These are phyloP conservation scores for Rachycentron canadum DNA, from an alignment of 2,797 vertebrate genomes.

Conservation along the genomic window DNA sequence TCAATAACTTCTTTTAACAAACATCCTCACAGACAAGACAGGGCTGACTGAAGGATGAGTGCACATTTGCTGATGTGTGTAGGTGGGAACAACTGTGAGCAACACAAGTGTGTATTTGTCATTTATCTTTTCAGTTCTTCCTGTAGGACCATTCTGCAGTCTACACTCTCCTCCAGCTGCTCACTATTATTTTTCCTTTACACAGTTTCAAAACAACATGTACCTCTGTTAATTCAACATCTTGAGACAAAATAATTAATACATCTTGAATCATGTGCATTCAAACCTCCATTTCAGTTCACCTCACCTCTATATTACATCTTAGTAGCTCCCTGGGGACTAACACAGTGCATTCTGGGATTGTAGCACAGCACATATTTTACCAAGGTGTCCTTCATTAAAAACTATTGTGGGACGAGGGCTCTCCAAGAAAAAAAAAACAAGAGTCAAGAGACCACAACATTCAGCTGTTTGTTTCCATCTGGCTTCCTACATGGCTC, in stretches of 20 bases:
- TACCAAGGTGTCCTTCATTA: slow-evolving; percentile 60
- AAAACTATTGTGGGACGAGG: slow-evolving; percentile 28
- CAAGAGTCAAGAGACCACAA: slow-evolving; percentile 18
- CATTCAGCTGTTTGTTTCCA: slow-evolving; percentile 60
- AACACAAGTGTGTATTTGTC: slow-evolving; percentile 45
- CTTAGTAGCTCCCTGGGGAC: slow-evolving; percentile 29
- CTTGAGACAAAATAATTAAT: slow-evolving; percentile 3
- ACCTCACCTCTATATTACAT: slow-evolving; percentile 42
- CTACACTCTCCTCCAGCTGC: slow-evolving; percentile 9
- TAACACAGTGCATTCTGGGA: slow-evolving; percentile 55
- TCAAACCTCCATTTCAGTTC: slow-evolving; percentile 22
- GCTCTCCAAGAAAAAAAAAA: slow-evolving; percentile 16
- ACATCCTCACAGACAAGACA: slow-evolving; percentile 20
- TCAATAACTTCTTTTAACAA: slow-evolving; percentile 30
- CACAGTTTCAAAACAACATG: slow-evolving; percentile 1
- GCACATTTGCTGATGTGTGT: slow-evolving; percentile 45
- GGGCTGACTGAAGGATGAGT: slow-evolving; percentile 33
- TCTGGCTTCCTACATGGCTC: slow-evolving; percentile 43
- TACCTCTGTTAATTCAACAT: background rate
- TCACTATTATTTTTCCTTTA: background rate
- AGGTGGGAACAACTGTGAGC: slow-evolving; percentile 49
- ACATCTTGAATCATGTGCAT: background rate
- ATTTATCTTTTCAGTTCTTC: slow-evolving; percentile 51
- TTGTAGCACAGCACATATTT: slow-evolving; percentile 33
- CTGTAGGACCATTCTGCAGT: slow-evolving; percentile 22